A percentile compares a stretch with the other conserved stretches of the same genome.
These are phyloP conservation scores for Nanorana parkeri DNA, from an alignment of 2,113 vertebrate species.

Conservation along the genomic window DNA sequence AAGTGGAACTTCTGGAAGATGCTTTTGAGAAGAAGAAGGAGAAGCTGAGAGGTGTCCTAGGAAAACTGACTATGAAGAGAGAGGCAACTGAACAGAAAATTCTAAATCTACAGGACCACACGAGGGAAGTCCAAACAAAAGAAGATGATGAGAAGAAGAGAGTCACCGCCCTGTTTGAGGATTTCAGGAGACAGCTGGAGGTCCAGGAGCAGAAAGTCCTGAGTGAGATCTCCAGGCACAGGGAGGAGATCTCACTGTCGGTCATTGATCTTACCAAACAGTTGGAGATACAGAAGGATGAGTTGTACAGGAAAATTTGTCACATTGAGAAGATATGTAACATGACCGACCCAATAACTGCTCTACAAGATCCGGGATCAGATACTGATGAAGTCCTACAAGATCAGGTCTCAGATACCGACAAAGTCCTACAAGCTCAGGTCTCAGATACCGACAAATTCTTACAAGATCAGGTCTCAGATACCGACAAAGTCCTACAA, in stretches of 20 bases:
- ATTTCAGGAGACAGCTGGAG: conserved; percentile 18
- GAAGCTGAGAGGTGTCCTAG: conserved; percentile 2
- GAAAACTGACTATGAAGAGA: background rate
- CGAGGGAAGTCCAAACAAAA: background rate
- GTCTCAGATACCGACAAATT: too few relatives aligned
- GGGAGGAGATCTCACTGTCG: background rate
- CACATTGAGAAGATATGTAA: conserved; percentile 4
- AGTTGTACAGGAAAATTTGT: background rate
- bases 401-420: too few relatives aligned
- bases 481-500: too few relatives aligned
- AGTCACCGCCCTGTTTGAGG: background rate
- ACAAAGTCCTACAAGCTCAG: too few relatives aligned
- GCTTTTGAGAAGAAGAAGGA: conserved; percentile 22
- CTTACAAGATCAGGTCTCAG: too few relatives aligned
- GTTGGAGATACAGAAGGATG: conserved; percentile 6
- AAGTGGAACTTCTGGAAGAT: background rate
- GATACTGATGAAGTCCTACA: too few relatives aligned
- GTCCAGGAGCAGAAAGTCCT: background rate
- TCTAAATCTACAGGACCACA: background rate
- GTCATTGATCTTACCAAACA: background rate
- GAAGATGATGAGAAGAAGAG: background rate
- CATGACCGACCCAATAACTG: background rate
- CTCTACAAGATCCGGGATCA: too few relatives aligned
- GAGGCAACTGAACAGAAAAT: background rate
- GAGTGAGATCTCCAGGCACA: conserved; percentile 31